Evolutionary conservation across 2,888 invertebrate species (phyloP), one percentile per base, ranked within the genome.

Genomic region (Plagodis dolabraria): DNA sequence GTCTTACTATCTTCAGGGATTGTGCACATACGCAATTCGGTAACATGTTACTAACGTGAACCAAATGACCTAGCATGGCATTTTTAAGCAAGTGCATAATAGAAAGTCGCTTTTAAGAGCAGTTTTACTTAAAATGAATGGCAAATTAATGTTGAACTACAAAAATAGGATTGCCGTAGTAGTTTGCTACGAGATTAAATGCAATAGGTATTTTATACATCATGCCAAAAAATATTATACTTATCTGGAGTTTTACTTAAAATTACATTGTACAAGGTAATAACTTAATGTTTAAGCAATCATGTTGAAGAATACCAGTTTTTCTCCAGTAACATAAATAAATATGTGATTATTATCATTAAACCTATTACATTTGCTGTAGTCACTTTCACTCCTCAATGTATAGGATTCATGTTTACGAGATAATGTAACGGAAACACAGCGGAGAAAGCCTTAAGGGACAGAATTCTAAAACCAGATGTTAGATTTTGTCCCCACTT

Each of bases 371-470:
- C 22, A 70, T 75, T 76, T 73, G 65, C 73, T 70, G 72, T 71
- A 70, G 67, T 68, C 69, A 81, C 86, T 86, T 85, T 85, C 80
- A 85, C 86, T 83, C 80, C 74, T 69, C 77, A 72, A 72, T 74
- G 70, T 81, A 80, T 80, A 81, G 76, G 79, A 82, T 80, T 76
- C 70, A 79, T 82, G 77, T 83, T 85, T 77, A 77, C 81, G 75
- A 79, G 76, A 82, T 84, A 83, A 81, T 82, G 76, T 85, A 86
- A 86, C 86, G 85, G 88, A 86, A 87, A 85, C 77, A 73, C 71
- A 67, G 61, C 65, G 79, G 89, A 78, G 91, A 91, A 91, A 91
- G 91, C 81, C 75, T n/a, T n/a, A n/a, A n/a, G n/a, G n/a, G n/a
- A n/a, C n/a, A n/a, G n/a, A n/a, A n/a, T n/a, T n/a, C n/a, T n/a